Evolutionary conservation across 2,888 invertebrate species (phyloP), one percentile per base, ranked within the genome.

Genomic region (Capitulum mitella): DNA sequence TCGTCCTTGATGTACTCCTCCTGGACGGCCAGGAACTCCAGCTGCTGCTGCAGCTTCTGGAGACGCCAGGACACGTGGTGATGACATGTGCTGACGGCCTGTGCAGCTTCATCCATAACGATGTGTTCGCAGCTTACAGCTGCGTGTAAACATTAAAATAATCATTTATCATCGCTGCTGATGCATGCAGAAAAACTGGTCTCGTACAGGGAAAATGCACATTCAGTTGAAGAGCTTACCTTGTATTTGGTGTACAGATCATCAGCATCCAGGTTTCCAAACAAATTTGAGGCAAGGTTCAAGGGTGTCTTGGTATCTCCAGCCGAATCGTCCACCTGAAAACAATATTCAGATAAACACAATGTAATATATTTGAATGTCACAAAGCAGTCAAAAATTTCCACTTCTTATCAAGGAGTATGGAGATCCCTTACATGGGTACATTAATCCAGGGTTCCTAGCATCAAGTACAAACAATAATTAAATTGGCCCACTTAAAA

Each of bases 1-100:
- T 99, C 99, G 89, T 98, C 97, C 87, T 99, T 99, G 79, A 99
- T 98, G 85, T 99, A 99, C 84, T 98, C 98, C 85, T 99, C 99
- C 88, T 99, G 98, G 0, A 99, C 98, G 86, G 97, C 95, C 19
- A 99, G 88, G 86, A 98, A 99, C 86, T 99, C 98, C 40, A 99
- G 87, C 88, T 97, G 96, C 82, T 95, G 92, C 87, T 97, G 97
- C 32, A 99, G 88, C 90, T 97, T 98, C 93, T 96, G 85, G 43
- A n/a, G 29, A 58, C 29, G 12, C 29, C 29, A 10, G 29, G 29
- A 19, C 1, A 1, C 19, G 26, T 96, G 85, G 43, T 29, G 22
- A 64, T 12, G 12, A 8, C 29, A 61, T 14, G 16, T 3, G 22
- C 12, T 22, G 22, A 6, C 6, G 22, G n/a, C n/a, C n/a, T 22